Base-by-base conservation (phyloP, 2,797 vertebrate species). In the Microctenopoma steveboyesi region DNA sequence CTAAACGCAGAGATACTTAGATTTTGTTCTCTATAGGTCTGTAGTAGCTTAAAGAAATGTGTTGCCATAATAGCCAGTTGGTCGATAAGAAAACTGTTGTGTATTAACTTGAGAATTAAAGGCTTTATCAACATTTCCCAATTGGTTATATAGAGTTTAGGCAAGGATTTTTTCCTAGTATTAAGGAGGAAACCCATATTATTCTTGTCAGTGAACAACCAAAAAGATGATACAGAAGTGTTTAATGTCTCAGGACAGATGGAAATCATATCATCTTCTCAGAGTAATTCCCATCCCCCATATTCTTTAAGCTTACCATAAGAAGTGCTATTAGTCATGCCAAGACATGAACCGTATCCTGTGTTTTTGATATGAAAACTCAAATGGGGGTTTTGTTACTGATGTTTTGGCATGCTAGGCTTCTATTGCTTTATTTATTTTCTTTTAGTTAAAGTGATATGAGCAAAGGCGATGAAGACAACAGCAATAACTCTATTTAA, bases 261-360 rank as follows among this genome's bases (percentile, higher is more conserved):
- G 88, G 89, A 88, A 78, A 86, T 89, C 63, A 76, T 84, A 91
- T 91, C 88, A 91, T 74, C 61, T 82, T 69, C 72, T 82, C 73
- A 60, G 59, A 68, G 62, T 76, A 74, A 77, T 83, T 76, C 69
- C 74, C 62, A 69, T 76, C 71, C 75, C 83, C 72, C 57, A 53
- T 74, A 76, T 87, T 88, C 74, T 84, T 85, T 84, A 37, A 84
- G 59, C 22, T 78, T 49, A 81, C 61, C 70, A 75, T 48, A 84
- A 72, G 66, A 85, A 81, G 63, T 56, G 54, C 76, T 70, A 79
- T 84, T 80, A 70, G 79, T 50, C 47, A 46, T 69, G 62, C 83
- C 55, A 74, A 78, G 68, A 76, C 81, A 80, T 87, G 54, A 79
- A 76, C 69, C 73, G 58, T 65, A 67, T 81, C 62, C 68, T 74